Percentiles rank a stretch among this genome's conserved stretches.
These are phyloP conservation scores for Conomelus anceps DNA, from an alignment of 2,888 invertebrate species.

Conservation along the genomic window DNA sequence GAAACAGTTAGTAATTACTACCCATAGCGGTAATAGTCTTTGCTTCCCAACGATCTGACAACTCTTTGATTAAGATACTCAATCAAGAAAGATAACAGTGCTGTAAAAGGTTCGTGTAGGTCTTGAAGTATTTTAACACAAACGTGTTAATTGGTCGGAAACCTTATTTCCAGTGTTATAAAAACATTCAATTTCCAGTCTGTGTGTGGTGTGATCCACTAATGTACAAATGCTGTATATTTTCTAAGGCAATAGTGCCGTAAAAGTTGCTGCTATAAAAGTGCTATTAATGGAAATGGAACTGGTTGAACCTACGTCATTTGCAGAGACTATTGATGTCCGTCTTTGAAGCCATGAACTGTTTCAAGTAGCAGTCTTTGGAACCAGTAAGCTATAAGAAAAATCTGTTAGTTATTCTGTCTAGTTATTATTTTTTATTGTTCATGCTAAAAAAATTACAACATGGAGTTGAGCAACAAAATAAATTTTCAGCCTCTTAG, in stretches of 20 bases:
- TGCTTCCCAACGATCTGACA: background rate
- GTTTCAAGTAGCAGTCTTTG: background rate
- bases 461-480: too few species aligned
- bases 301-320: background rate
- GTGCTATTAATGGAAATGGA: background rate
- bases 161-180: background rate
- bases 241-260: background rate
- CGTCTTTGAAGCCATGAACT: background rate
- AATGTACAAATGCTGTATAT: background rate
- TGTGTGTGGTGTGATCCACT: background rate
- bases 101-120: background rate
- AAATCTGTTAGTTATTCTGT: too few species aligned
- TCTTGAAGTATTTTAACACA: background rate
- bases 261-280: background rate
- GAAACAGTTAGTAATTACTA: background rate
- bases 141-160: background rate
- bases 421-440: too few species aligned
- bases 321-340: too few species aligned
- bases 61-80: background rate
- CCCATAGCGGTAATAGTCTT: background rate
- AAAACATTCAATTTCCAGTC: background rate
- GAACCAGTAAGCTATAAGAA: too few species aligned
- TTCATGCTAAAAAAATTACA: too few species aligned
- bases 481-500: too few species aligned
- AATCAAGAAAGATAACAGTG: background rate